These are phyloP conservation scores for Parasteatoda lunata DNA, from an alignment of 2,888 invertebrate genomes.

Conservation along the genomic window DNA sequence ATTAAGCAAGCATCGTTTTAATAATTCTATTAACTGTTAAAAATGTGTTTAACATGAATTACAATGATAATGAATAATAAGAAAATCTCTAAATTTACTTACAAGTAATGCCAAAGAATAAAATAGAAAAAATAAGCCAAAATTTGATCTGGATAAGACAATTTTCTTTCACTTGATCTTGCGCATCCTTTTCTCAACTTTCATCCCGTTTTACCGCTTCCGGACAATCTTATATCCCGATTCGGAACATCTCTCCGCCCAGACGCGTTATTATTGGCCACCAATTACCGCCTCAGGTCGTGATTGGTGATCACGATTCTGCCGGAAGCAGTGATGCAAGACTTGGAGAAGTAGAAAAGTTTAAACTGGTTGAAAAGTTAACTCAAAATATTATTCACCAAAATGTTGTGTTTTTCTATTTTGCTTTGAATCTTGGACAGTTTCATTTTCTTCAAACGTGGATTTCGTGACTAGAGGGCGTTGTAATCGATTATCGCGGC, in stretches of 20 bases:
- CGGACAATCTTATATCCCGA: conserved; percentile 61
- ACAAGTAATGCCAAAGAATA: no score
- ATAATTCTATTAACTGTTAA: no score
- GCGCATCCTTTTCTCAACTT: conserved; percentile 37
- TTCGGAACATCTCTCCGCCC: conserved; percentile 35
- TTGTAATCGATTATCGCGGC: conserved; percentile 6
- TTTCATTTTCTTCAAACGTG: background rate
- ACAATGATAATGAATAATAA: no score
- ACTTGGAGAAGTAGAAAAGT: background rate
- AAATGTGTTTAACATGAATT: no score
- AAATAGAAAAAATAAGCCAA: no score
- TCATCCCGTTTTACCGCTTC: conserved; percentile 51
- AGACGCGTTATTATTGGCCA: conserved; percentile 24
- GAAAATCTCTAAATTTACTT: no score
- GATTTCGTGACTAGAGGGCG: conserved; percentile 34
- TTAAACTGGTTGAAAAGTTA: conserved; percentile 34
- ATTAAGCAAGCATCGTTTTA: no score
- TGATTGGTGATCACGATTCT: conserved; percentile 64
- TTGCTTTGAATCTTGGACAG: background rate
- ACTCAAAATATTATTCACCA: background rate
- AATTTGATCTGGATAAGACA: no score
- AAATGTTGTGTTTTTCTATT: background rate
- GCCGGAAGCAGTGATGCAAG: conserved; percentile 62
- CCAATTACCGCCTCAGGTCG: conserved; percentile 51
- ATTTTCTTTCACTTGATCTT: conserved; percentile 21